These are phyloP conservation scores for Drosophila aldrichi DNA, from an alignment of 2,888 invertebrate species.

Conservation along the genomic window DNA sequence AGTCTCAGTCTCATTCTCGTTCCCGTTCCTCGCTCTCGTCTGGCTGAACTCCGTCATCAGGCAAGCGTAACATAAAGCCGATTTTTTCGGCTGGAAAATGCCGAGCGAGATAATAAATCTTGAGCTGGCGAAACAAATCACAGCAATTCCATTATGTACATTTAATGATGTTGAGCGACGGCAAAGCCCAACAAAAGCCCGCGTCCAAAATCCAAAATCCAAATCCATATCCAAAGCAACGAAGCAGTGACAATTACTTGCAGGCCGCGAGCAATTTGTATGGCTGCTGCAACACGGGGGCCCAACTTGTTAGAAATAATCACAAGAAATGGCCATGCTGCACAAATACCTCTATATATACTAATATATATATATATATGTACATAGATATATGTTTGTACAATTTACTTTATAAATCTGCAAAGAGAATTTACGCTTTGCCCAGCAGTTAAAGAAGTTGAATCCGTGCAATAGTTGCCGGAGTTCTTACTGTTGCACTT, in stretches of 20 bases:
- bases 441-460: slow-evolving; percentile 41
- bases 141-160: slow-evolving; percentile 79
- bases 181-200: slow-evolving; percentile 24
- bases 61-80: slow-evolving; percentile 76
- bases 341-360: slow-evolving; percentile 19
- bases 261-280: slow-evolving; percentile 77
- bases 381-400: neutral
- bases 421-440: slow-evolving; percentile 26
- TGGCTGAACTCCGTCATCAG: slow-evolving; percentile 75
- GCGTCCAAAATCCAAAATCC: slow-evolving; percentile 38
- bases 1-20: neutral
- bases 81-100: slow-evolving; percentile 77
- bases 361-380: neutral
- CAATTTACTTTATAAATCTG: slow-evolving; percentile 4
- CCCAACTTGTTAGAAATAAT: slow-evolving; percentile 69
- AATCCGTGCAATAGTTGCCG: slow-evolving; percentile 19
- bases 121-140: slow-evolving; percentile 71
- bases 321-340: slow-evolving; percentile 62
- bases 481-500: slow-evolving; percentile 25
- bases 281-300: slow-evolving; percentile 65
- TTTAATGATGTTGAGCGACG: slow-evolving; percentile 76
- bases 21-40: slow-evolving; percentile 17
- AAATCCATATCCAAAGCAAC: slow-evolving; percentile 60
- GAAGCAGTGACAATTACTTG: slow-evolving; percentile 78
- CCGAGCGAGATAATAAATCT: slow-evolving; percentile 75